These are phyloP conservation scores for Zaprionus inermis DNA, from an alignment of 1,140 invertebrate species.

Conservation along the genomic window DNA sequence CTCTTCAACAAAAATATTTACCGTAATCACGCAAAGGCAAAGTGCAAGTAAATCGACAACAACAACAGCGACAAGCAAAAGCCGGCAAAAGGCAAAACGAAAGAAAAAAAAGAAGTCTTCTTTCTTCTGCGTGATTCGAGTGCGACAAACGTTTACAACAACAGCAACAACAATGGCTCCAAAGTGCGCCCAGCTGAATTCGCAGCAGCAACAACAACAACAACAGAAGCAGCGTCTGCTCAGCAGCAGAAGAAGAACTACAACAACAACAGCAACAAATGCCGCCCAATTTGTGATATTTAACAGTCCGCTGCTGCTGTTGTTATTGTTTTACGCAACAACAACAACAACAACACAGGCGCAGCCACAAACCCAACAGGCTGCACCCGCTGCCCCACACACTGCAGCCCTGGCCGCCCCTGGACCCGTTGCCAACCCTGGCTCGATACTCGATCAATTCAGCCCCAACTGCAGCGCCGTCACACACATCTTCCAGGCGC, in stretches of 20 bases:
- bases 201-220: conserved; percentile 13
- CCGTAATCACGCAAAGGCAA: conserved; percentile 45
- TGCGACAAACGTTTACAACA: conserved; percentile 38
- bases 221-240: conserved; percentile 43
- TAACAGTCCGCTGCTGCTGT: conserved; percentile 37
- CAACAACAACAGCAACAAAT: conserved; percentile 49
- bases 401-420: conserved; percentile 66
- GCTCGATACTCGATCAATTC: conserved; percentile 78
- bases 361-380: conserved; percentile 33
- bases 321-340: conserved; percentile 33
- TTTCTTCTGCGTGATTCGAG: conserved; percentile 10
- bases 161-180: conserved; percentile 46
- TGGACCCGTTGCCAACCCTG: conserved; percentile 39
- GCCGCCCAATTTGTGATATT: conserved; percentile 61
- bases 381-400: conserved; percentile 32
- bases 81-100: conserved; percentile 33
- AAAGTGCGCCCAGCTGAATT: conserved; percentile 24
- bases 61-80: conserved; percentile 36
- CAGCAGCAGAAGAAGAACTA: conserved; percentile 49
- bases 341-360: conserved; percentile 31
- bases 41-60: conserved; percentile 39
- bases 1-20: conserved; percentile 51
- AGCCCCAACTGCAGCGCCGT: conserved; percentile 79
- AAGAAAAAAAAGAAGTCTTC: conserved; percentile 1
- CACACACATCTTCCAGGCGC: conserved; percentile 70